Evolutionary conservation across 2,113 vertebrate species (phyloP).

Genomic region (Sclerurus mexicanus): DNA sequence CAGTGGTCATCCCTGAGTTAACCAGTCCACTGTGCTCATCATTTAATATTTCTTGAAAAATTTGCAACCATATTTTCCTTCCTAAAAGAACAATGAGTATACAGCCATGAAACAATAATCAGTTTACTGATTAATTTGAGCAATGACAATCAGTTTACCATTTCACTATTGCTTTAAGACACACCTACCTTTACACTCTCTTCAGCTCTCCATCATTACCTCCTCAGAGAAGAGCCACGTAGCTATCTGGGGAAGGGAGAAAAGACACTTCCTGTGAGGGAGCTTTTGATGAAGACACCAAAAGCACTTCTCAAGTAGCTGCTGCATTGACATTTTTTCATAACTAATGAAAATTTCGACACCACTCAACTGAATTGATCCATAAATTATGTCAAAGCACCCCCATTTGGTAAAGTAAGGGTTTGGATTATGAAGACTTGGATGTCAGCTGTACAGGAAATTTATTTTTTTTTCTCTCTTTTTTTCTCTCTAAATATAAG

Average conservation of each 20-base stretch:
- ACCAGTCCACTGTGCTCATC: neutral
- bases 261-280: neutral
- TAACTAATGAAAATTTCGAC: neutral
- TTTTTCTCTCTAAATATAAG: neutral
- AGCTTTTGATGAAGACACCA: neutral
- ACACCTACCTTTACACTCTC: neutral
- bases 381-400: neutral
- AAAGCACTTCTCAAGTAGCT: neutral
- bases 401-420: neutral
- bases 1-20: neutral
- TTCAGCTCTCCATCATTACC: neutral
- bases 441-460: neutral
- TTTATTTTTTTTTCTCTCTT: neutral
- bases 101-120: neutral
- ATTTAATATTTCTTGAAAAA: neutral
- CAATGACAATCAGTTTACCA: neutral
- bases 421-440: neutral
- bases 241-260: neutral
- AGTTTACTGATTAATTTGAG: neutral
- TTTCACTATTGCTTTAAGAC: neutral
- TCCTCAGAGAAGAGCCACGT: neutral
- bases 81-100: neutral
- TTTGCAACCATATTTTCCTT: neutral
- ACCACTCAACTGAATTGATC: neutral
- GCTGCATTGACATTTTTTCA: neutral